Evolutionary conservation across 1,140 invertebrate species (phyloP), one percentile per base, ranked within the genome.

Genomic region (Dolichoris vasculosae): DNA sequence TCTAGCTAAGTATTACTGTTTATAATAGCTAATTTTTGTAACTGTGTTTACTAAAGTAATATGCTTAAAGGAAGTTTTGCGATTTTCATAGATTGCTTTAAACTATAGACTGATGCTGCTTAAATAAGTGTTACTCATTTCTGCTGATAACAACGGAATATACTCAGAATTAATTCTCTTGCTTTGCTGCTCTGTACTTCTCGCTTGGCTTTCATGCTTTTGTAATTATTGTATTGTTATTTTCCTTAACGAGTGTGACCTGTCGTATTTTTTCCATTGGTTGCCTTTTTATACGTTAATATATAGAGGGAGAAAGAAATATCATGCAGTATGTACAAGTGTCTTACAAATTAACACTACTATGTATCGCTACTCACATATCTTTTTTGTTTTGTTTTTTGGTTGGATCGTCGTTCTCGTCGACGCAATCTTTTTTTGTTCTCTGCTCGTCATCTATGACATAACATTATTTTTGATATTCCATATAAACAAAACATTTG

Each of bases 201-300:
- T 82, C 55, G 55, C 79, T 17, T 86, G 71, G 84, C 84, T 86
- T 86, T 55, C 26, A 82, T 26, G 79, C 84, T 86, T 86, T 17
- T 67, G 48, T 76, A 64, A 64, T 48, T 64, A 40, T 75, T 81
- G 32, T 81, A 46, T 71, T 79, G 35, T 73, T 59, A 64, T 73
- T 80, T 78, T 80, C 59, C 75, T 81, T 17, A 48, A 64, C n/a
- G 59, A 76, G 35, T 71, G 63, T 79, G 83, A 84, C 35, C 35
- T 81, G 69, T 78, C 48, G 59, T 78, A 51, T 75, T 81, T 75
- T 76, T 85, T 80, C 38, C 35, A 75, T 81, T 59, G 55, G 55
- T 59, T 59, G 23, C 55, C 55, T 26, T 59, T 59, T 59, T 26
- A 59, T 59, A 13, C 26, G 23, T 59, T 59, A 26, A 26, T 59